Base-by-base conservation (phyloP, 2,113 vertebrate species). In the Pterophyllum scalare region DNA sequence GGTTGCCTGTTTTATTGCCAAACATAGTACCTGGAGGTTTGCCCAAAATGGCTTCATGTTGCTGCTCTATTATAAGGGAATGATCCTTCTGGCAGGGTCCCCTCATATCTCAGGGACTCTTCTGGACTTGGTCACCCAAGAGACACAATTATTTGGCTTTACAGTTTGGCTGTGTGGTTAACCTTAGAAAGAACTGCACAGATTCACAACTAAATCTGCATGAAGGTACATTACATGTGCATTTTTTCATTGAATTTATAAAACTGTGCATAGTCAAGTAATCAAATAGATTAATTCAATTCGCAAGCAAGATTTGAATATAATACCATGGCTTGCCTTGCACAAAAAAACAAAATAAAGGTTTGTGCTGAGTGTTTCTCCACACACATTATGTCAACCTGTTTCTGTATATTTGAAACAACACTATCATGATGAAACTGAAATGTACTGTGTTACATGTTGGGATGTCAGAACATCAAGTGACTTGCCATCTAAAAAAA, bases 231-330 rank as follows among this genome's bases (percentile, higher is more conserved):
- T 14, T 3, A 17, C 35, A 65, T 14, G 22, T 43, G 15, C 0
- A 10, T 67, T 67, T 46, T 49, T 65, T 67, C 38, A 17, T 26
- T 26, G 13, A 38, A 24, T 65, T 65, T 2, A 70, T 70, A 11
- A 70, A 70, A 40, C 3, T 52, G 46, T 52, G 43, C 6, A 31
- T 31, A 26, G n/a, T 14, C 43, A 52, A 72, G 43, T 11, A 52
- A 13, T 31, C 17, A 72, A 52, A 31, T 11, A 13, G 17, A 72
- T 28, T 52, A 24, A 31, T 72, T 72, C 2, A 4, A 72, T 54
- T 46, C 26, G 19, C 0, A 0, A 52, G 46, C 46, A 72, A 8
- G 19, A 72, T 52, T 0, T 72, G 43, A 31, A 0, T n/a, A 31
- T n/a, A 52, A 72, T 72, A 9, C 46, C 5, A 52, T 52, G 17